These are phyloP conservation scores for Oncorhynchus nerka DNA, from an alignment of 2,113 vertebrate genomes.

Conservation along the genomic window DNA sequence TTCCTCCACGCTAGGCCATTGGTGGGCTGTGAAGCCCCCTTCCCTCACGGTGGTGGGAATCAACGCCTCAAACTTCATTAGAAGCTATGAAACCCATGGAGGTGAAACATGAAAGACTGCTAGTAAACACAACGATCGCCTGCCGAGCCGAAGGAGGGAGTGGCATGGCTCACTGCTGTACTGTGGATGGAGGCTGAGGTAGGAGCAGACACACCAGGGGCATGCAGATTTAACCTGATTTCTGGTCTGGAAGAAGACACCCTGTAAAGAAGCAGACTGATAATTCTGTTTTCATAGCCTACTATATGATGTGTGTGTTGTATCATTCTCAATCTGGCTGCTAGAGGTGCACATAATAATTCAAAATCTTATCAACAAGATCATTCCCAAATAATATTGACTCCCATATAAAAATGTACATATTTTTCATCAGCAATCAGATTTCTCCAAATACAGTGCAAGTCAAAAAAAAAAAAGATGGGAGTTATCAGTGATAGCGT, in stretches of 20 bases:
- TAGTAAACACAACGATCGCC: constrained; percentile 48
- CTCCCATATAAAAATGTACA: neutral
- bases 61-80: constrained; percentile 57
- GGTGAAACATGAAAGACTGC: constrained; percentile 39
- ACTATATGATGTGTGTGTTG: constrained; percentile 13
- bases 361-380: constrained; percentile 23
- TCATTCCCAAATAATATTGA: neutral
- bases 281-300: constrained; percentile 2
- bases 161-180: constrained; percentile 17
- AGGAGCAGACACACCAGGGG: constrained; percentile 31
- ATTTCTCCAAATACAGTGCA: neutral
- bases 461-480: neutral
- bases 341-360: constrained; percentile 14
- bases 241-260: constrained; percentile 12
- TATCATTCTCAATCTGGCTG: constrained; percentile 1
- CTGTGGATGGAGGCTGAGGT: constrained; percentile 19
- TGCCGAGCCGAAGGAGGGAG: constrained; percentile 10
- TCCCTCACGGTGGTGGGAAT: constrained; percentile 40
- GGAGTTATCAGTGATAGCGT: neutral
- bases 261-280: constrained; percentile 17
- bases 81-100: constrained; percentile 42
- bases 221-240: constrained; percentile 51
- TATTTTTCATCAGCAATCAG: neutral
- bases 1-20: constrained; percentile 11
- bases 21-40: neutral